phyloP scores from a whole-genome alignment of 2,113 vertebrate species.

The rat (Rattus norvegicus) region DNA sequence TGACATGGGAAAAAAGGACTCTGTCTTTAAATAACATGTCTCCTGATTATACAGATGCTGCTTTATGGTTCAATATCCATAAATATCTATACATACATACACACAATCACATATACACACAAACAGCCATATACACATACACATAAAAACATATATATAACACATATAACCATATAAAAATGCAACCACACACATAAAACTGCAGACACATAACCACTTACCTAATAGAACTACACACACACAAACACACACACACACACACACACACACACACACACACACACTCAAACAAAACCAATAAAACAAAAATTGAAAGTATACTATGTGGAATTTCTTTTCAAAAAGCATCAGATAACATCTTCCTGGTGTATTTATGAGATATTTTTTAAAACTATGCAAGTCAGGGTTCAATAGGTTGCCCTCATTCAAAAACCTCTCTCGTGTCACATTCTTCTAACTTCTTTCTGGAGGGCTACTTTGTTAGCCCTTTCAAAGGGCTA shows the following conservation, averaged over 20 bases:
- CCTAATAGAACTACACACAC: not conserved
- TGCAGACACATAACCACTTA: not conserved
- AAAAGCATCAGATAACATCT: not conserved
- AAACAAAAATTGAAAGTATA: not conserved
- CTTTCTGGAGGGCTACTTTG: no score
- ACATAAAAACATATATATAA: not conserved
- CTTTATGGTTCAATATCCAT: not conserved
- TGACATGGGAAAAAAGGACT: not conserved
- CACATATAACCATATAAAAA: not conserved
- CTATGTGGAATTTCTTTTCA: not conserved
- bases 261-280: not conserved
- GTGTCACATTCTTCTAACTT: not conserved
- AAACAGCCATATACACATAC: not conserved
- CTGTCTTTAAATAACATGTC: not conserved
- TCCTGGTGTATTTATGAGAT: not conserved
- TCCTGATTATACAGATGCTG: not conserved
- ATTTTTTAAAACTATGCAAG: not conserved
- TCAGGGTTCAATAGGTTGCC: not conserved
- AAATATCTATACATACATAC: not conserved
- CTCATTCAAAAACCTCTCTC: not conserved
- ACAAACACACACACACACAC: not conserved
- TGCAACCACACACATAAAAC: not conserved
- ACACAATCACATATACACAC: not conserved
- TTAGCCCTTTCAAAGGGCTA: no score
- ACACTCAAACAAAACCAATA: not conserved